Conservation (phyloP, 2,113 vertebrate genomes). For the Ophiodon elongatus region DNA sequence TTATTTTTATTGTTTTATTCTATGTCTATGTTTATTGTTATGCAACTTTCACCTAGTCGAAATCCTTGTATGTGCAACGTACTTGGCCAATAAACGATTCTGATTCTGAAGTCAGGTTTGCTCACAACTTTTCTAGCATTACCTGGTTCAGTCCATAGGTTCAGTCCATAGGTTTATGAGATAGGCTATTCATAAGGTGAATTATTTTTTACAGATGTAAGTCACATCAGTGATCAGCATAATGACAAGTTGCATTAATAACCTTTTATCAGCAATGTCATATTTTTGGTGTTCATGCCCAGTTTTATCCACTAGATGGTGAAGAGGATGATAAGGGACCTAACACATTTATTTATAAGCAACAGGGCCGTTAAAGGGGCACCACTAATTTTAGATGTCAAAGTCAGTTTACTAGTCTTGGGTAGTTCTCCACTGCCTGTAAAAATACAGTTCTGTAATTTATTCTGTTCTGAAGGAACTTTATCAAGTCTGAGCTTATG, state of each 20-base stretch:
- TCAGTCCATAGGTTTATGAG: neutral
- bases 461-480: neutral
- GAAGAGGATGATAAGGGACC: neutral
- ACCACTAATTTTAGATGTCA: neutral
- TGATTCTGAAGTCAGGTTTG: neutral
- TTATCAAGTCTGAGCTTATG: neutral
- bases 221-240: neutral
- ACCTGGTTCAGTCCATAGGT: neutral
- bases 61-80: too few relatives aligned
- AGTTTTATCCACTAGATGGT: conserved; percentile 7
- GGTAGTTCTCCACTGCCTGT: neutral
- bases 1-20: too few relatives aligned
- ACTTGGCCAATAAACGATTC: too few relatives aligned
- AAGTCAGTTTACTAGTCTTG: neutral
- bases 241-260: neutral
- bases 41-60: too few relatives aligned
- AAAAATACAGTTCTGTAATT: neutral
- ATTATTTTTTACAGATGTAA: neutral
- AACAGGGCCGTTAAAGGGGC: neutral
- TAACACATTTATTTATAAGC: neutral
- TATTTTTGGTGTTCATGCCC: neutral
- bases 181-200: neutral
- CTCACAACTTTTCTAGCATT: neutral
- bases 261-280: neutral
- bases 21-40: too few relatives aligned